Conservation (phyloP, 1,140 invertebrate genomes). For the Cherax quadricarinatus region DNA sequence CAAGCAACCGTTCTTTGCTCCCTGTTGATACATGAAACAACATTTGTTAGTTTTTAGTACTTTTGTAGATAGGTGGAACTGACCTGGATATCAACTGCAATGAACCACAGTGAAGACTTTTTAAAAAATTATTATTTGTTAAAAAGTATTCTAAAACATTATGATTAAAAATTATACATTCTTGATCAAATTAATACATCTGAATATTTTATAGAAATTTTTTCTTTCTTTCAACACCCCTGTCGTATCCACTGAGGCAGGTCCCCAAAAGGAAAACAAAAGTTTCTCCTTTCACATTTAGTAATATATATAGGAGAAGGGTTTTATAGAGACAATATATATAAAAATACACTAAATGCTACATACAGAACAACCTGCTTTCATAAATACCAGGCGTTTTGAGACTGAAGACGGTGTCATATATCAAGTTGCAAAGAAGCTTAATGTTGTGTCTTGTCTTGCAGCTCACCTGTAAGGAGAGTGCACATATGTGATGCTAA, state of each 20-base stretch:
- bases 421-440: slow-evolving; percentile 93
- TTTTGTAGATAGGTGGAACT: too few relatives aligned
- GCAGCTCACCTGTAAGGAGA: slow-evolving; percentile 78
- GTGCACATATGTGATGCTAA: background rate
- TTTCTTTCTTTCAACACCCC: too few relatives aligned
- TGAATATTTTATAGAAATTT: background rate
- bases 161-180: background rate
- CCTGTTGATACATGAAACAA: slow-evolving; percentile 79
- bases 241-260: too few relatives aligned
- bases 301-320: too few relatives aligned
- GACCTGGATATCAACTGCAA: too few relatives aligned
- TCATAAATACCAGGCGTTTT: slow-evolving; percentile 83
- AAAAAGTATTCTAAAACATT: background rate
- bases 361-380: slow-evolving; percentile 19
- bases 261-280: too few relatives aligned
- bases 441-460: slow-evolving; percentile 95
- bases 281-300: too few relatives aligned
- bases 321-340: too few relatives aligned
- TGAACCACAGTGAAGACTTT: background rate
- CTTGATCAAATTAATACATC: background rate
- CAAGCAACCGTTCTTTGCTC: slow-evolving; percentile 92
- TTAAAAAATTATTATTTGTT: too few relatives aligned
- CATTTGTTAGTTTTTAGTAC: slow-evolving; percentile 37
- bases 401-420: slow-evolving; percentile 94
- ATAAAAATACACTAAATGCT: background rate